Evolutionary conservation across 2,888 invertebrate species (phyloP).

Genomic region (Tryphoninae sp.): DNA sequence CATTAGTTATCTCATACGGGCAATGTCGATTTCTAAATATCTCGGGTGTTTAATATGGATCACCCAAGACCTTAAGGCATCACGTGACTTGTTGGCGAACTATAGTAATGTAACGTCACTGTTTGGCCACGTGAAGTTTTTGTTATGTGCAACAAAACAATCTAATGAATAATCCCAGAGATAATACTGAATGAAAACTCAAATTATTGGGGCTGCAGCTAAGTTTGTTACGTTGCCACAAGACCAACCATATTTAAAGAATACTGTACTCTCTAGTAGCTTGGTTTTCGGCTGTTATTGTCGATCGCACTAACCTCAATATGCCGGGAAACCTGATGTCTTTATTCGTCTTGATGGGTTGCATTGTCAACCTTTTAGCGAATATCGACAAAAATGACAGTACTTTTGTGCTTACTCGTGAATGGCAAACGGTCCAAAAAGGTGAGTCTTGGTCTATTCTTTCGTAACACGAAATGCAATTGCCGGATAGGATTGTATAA

Average conservation of each 20-base stretch:
- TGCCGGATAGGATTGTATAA: slow-evolving; percentile 70
- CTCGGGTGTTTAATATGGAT: too few relatives aligned
- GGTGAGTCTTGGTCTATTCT: slow-evolving; percentile 80
- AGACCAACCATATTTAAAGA: neutral
- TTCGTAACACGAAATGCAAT: slow-evolving; percentile 45
- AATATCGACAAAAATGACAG: slow-evolving; percentile 72
- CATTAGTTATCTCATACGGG: too few relatives aligned
- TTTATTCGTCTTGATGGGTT: slow-evolving; percentile 36
- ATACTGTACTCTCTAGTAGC: neutral
- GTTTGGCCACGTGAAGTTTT: neutral
- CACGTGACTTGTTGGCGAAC: too few relatives aligned
- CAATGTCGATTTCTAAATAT: too few relatives aligned
- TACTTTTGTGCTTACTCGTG: slow-evolving; percentile 84
- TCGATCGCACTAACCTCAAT: neutral
- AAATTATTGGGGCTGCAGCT: neutral
- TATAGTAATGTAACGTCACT: neutral
- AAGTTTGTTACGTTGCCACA: neutral
- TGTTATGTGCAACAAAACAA: neutral
- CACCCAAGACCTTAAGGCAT: too few relatives aligned
- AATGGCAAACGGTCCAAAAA: slow-evolving; percentile 86
- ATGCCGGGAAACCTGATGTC: slow-evolving; percentile 46
- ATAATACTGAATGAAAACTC: neutral
- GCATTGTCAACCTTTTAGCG: slow-evolving; percentile 47
- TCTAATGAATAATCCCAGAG: neutral
- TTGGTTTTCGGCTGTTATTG: neutral